These are phyloP conservation scores for Perca schrenkii DNA, from an alignment of 2,113 vertebrate species.

Conservation along the genomic window DNA sequence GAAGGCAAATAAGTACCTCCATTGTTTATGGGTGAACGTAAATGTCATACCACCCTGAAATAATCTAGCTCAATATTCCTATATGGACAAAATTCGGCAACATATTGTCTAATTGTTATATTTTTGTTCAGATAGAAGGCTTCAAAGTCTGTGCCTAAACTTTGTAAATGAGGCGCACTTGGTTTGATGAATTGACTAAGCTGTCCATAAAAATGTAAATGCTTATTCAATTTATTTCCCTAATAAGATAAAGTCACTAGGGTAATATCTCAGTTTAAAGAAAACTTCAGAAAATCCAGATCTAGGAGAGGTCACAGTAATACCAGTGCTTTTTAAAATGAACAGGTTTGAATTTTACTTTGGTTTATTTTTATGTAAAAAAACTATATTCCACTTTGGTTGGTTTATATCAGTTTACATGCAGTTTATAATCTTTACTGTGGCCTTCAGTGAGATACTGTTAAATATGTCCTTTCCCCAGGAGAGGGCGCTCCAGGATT, in stretches of 20 bases:
- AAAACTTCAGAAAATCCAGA: background rate
- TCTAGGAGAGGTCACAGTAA: background rate
- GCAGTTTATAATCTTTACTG: background rate
- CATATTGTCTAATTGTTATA: background rate
- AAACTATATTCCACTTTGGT: background rate
- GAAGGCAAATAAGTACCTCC: too few species aligned
- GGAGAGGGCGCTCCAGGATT: constrained; percentile 53
- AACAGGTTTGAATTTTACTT: too few species aligned
- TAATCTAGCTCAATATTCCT: background rate
- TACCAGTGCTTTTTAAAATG: background rate
- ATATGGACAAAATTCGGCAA: background rate
- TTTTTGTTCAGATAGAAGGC: background rate
- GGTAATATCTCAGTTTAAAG: background rate
- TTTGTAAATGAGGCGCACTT: background rate
- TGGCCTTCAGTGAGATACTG: background rate
- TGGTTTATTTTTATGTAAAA: background rate
- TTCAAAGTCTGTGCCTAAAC: background rate
- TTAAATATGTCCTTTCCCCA: constrained; percentile 11
- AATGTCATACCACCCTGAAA: background rate
- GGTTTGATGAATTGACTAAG: background rate
- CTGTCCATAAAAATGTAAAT: background rate
- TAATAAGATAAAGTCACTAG: background rate
- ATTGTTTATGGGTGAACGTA: too few species aligned
- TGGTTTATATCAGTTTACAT: background rate
- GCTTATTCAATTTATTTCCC: too few species aligned